Evolutionary conservation across 2,888 invertebrate genomes (phyloP).

Genomic region (Tribolium freemani): DNA sequence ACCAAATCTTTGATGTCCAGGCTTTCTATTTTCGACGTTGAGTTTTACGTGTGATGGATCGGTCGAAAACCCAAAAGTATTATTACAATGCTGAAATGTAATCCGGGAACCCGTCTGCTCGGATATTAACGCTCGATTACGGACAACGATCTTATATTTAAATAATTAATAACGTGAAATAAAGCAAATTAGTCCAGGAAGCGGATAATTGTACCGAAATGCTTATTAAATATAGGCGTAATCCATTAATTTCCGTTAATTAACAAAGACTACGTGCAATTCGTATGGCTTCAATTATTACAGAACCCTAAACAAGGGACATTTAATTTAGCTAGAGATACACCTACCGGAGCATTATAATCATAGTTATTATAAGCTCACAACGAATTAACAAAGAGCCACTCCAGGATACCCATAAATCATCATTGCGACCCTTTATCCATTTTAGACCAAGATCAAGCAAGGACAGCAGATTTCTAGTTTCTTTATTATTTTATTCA

Average conservation of each 20-base stretch:
- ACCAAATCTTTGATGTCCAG: constrained; percentile 31
- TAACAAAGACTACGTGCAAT: constrained; percentile 47
- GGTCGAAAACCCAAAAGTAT: neutral
- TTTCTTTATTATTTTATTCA: no score
- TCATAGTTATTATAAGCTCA: constrained; percentile 9
- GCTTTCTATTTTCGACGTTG: constrained; percentile 22
- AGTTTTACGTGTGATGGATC: neutral
- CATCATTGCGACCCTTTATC: neutral
- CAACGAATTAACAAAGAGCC: constrained; percentile 6
- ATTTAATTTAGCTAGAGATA: constrained; percentile 30
- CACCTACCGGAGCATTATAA: constrained; percentile 17
- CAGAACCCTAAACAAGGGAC: constrained; percentile 37
- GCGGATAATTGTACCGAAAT: constrained; percentile 49
- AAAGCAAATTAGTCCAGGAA: constrained; percentile 50
- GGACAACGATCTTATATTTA: constrained; percentile 46
- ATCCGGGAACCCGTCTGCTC: neutral
- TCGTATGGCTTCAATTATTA: constrained; percentile 45
- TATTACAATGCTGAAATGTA: constrained; percentile 1
- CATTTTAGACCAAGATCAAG: neutral
- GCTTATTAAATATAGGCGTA: constrained; percentile 52
- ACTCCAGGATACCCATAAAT: neutral
- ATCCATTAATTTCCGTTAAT: constrained; percentile 56
- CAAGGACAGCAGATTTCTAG: no score
- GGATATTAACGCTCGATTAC: constrained; percentile 42
- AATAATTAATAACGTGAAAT: constrained; percentile 50